These are phyloP conservation scores for Salarias fasciatus DNA, from an alignment of 2,797 vertebrate genomes.

Conservation along the genomic window DNA sequence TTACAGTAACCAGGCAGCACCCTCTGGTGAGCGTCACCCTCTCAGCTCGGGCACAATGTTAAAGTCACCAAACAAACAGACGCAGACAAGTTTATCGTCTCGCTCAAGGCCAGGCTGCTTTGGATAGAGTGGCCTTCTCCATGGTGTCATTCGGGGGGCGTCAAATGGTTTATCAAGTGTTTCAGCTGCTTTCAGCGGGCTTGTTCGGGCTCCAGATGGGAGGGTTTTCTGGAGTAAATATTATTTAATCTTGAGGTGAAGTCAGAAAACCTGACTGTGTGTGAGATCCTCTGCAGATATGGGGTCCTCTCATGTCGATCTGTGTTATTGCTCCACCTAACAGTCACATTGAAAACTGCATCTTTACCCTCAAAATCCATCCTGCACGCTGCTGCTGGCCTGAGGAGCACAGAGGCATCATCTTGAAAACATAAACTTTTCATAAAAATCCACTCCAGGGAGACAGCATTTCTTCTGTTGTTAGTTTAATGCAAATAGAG, in stretches of 20 bases:
- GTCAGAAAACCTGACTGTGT: too few relatives aligned
- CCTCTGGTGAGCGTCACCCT: conserved; percentile 18
- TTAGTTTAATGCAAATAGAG: too few relatives aligned
- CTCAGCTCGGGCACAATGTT: not conserved
- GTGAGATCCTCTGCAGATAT: not conserved
- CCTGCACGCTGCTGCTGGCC: conserved; percentile 11
- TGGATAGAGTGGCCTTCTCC: not conserved
- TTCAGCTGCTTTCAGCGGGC: not conserved
- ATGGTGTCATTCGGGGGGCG: not conserved
- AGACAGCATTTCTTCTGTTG: too few relatives aligned
- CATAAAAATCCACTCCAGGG: too few relatives aligned
- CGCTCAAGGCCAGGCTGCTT: not conserved
- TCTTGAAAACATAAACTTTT: too few relatives aligned
- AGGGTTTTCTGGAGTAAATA: not conserved
- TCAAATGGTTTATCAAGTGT: not conserved
- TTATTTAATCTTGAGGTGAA: too few relatives aligned
- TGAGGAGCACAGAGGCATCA: not conserved
- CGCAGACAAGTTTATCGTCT: conserved; percentile 6
- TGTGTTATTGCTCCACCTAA: conserved; percentile 52
- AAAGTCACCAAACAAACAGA: conserved; percentile 2
- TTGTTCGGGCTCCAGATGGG: too few relatives aligned
- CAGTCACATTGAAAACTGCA: conserved; percentile 31
- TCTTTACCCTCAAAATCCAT: not conserved
- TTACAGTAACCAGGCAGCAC: conserved; percentile 20
- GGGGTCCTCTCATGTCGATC: not conserved